Percentiles rank a stretch among this genome's conserved stretches.
phyloP scores from a whole-genome alignment of 2,113 vertebrate genomes.

The Tachuris rubrigastra region DNA sequence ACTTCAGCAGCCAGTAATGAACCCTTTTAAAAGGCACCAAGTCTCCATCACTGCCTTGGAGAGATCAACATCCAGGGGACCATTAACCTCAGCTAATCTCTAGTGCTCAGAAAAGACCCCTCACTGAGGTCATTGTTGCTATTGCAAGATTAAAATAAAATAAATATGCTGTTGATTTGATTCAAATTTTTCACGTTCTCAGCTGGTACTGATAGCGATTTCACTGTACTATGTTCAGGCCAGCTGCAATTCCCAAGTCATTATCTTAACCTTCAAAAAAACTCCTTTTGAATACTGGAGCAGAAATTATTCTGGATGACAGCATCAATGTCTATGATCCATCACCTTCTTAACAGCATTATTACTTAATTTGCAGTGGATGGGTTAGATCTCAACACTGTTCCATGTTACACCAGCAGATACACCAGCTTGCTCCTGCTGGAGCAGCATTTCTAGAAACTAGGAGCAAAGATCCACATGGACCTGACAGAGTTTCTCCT shows the following conservation, averaged over 20 bases:
- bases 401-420: neutral
- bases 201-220: neutral
- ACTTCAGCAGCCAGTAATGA: neutral
- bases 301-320: neutral
- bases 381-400: neutral
- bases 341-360: neutral
- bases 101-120: neutral
- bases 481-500: neutral
- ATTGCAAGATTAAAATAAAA: neutral
- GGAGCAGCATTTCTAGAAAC: neutral
- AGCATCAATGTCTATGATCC: neutral
- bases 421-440: neutral
- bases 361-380: neutral
- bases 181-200: neutral
- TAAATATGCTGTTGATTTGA: neutral
- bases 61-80: neutral
- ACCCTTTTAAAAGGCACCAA: neutral
- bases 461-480: neutral
- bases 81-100: neutral
- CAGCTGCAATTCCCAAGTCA: neutral
- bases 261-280: neutral
- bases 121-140: neutral
- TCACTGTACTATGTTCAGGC: neutral
- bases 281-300: neutral
- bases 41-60: neutral